Base-by-base conservation (phyloP, 2,113 vertebrate species). In the Galbula dea region DNA sequence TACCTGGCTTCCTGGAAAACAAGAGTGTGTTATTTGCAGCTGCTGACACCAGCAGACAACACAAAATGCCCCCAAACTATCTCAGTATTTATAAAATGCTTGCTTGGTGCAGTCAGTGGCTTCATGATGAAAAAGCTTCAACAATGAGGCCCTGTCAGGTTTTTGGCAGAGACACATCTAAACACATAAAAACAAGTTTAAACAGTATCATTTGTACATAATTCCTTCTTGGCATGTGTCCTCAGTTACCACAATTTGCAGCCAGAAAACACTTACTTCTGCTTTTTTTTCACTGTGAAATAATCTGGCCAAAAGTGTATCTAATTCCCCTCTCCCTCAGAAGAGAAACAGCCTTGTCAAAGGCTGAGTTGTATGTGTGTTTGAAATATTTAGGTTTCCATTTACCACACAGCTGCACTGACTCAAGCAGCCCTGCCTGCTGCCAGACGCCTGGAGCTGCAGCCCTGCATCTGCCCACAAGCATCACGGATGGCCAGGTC, bases 151-250 rank as follows among this genome's bases (percentile, higher is more conserved):
- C 83, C 94, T 97, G 94, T 97, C 97, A 97, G 95, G 74, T 96
- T 98, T 97, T 96, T 98, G 97, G 97, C 97, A 97, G 84, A 95
- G 72, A 76, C 46, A 87, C 84, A 95, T 92, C 90, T 86, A 97
- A 97, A 98, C 96, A 97, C 95, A 97, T 92, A 97, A 97, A 98
- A 98, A 96, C 97, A 98, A 95, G 92, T 95, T 97, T 96, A 97
- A 98, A 98, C 95, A 97, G 91, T 96, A 96, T 97, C 96, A 80
- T 97, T 98, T 97, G 96, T 97, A 86, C 86, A 94, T 97, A 98
- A 97, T 97, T 97, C 96, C 97, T 96, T 97, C 92, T 97, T 98
- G 97, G 97, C 97, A 86, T 80, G 85, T 75, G 86, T 95, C 94
- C 93, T 93, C 88, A 90, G 82, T 97, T 96, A 95, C 95, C 94